Evolutionary conservation across 2,888 invertebrate genomes (phyloP), one percentile per base, ranked within the genome.

Genomic region (Amphiduros pacificus): DNA sequence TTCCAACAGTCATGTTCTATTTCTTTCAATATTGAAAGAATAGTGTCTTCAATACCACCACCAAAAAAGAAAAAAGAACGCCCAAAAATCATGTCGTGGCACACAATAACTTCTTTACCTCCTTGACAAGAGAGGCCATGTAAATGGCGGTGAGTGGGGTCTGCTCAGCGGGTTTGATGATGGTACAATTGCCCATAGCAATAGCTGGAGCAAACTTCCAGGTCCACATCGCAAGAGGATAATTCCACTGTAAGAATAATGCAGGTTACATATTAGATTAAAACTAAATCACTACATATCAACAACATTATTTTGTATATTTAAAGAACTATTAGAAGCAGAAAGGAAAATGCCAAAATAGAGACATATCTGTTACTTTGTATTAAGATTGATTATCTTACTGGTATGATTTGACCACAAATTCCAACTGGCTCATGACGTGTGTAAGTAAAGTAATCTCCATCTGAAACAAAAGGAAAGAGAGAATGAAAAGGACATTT

Each of bases 361-460:
- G n/a, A n/a, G n/a, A n/a, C n/a, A n/a, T n/a, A n/a, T n/a, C n/a
- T n/a, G n/a, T n/a, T n/a, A n/a, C n/a, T n/a, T n/a, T n/a, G n/a
- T n/a, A n/a, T n/a, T n/a, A n/a, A n/a, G n/a, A n/a, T n/a, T n/a
- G n/a, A n/a, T n/a, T n/a, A 17, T 72, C 76, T 71, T 72, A 80
- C 79, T 0, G 95, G 94, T 67, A 94, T 93, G 66, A 95, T 94
- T 84, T 94, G 93, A 2, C 91, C 94, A 82, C 93, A 94, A 0
- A 95, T 92, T 11, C 95, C 95, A 20, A 94, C 91, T 0, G 95
- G 94, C 79, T 95, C 94, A 63, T 76, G 76, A 53, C 78, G 68
- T 1, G 81, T 81, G 65, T 76, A 80, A 2, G 76, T 69, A 62
- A 80, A 76, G 59, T 67, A 77, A 41, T 72, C 65, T 14, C 80